Evolutionary conservation across 2,797 vertebrate species (phyloP), one percentile per base, ranked within the genome.

Genomic region (Pelobates cultripes): DNA sequence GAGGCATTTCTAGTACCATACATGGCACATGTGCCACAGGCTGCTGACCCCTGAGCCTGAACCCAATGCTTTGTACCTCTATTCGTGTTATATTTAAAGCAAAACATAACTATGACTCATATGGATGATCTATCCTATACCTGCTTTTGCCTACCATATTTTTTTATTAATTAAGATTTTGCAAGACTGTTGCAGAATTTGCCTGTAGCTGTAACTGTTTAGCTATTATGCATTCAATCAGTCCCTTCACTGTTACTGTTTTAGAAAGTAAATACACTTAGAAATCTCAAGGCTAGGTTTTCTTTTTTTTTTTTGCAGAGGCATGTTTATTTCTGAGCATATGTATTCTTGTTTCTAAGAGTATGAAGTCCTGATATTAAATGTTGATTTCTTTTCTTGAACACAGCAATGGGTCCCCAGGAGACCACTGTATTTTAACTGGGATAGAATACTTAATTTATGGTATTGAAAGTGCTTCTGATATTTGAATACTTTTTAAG

Each of bases 301-400:
- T 15, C n/a, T 73, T 28, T 1, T 28, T 28, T 28, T 28, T 28
- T 28, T 1, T 74, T 10, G 4, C 64, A 17, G 63, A 13, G 60
- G 75, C 61, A 2, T 80, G 57, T 72, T 81, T 86, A 42, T 74
- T 40, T 64, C 4, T 66, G 28, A 28, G 3, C 70, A 64, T 74
- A 41, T 57, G 43, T 75, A 75, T 53, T 43, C 47, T 42, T 43
- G 70, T 14, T 85, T 75, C 82, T 6, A 51, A 57, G 10, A 1
- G 55, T 85, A 78, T 80, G 77, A 84, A 77, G 15, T 64, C 71
- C 0, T 75, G 43, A 51, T 84, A 77, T 86, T 7, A 80, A 85
- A 81, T 72, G 4, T 82, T 84, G 9, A 7, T 80, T 0, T 84
- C 87, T 3, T 84, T 6, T 42, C 78, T 51, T 17, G 43, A 43